A percentile compares a stretch with the other conserved stretches of the same genome.
Conservation (phyloP, 2,113 vertebrate genomes). For the Emydocephalus ijimae region DNA sequence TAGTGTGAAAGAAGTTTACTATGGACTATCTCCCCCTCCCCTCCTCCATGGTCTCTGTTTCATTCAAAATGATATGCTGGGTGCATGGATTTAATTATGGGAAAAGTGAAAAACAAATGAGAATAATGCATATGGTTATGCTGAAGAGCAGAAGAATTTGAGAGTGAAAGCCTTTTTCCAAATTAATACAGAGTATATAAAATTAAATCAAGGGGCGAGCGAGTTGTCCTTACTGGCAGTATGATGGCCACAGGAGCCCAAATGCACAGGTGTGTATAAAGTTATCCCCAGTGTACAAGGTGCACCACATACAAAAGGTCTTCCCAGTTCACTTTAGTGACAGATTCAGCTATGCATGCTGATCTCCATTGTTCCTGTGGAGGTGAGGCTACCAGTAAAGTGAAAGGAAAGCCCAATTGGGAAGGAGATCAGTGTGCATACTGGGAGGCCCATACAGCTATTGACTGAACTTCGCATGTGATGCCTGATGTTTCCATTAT, state of each 20-base stretch:
- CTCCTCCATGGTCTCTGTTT: conserved; percentile 35
- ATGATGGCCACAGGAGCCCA: not conserved
- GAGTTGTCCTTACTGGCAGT: conserved; percentile 26
- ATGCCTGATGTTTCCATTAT: conserved; percentile 70
- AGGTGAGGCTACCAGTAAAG: conserved; percentile 16
- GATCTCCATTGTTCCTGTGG: conserved; percentile 17
- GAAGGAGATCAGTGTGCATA: conserved; percentile 1
- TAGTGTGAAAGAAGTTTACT: conserved; percentile 29
- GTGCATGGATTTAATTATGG: conserved; percentile 42
- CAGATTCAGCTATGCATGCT: conserved; percentile 7
- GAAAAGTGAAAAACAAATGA: conserved; percentile 45
- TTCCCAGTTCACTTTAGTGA: conserved; percentile 27
- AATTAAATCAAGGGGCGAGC: conserved; percentile 56
- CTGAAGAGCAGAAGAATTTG: conserved; percentile 49
- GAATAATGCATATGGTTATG: conserved; percentile 42
- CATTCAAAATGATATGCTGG: conserved; percentile 4
- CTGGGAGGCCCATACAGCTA: conserved; percentile 3
- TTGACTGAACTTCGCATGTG: not conserved
- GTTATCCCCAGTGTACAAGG: not conserved
- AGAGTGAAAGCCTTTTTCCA: conserved; percentile 37
- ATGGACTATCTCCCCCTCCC: conserved; percentile 38
- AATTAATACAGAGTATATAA: conserved; percentile 47
- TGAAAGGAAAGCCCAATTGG: conserved; percentile 9
- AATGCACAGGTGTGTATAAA: not conserved
- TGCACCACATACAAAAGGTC: not conserved